Conservation (phyloP, 2,113 vertebrate genomes). For the Cygnus buccinator region DNA sequence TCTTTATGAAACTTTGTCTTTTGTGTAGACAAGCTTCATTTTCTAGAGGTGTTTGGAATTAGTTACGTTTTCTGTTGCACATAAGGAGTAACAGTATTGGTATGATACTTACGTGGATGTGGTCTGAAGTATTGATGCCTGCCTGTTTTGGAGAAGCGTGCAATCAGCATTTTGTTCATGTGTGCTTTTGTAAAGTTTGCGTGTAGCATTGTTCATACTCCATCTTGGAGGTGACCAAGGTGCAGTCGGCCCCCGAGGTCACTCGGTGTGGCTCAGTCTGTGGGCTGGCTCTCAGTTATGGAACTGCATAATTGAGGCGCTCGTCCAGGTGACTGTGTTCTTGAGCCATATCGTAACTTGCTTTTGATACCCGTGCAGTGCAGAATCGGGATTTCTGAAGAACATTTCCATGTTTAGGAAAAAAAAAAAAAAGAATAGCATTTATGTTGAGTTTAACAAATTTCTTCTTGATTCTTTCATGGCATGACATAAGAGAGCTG, state of each 20-base stretch:
- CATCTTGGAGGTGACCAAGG: background rate
- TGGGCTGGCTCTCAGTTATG: background rate
- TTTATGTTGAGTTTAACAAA: background rate
- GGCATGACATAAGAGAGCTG: background rate
- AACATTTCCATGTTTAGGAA: background rate
- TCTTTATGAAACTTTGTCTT: background rate
- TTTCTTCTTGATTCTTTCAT: background rate
- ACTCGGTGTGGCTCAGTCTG: background rate
- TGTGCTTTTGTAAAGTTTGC: background rate
- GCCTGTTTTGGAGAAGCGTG: background rate
- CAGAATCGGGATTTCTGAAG: background rate
- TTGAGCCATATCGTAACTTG: background rate
- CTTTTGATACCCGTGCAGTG: background rate
- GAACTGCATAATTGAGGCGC: background rate
- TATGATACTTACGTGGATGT: background rate
- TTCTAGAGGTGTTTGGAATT: background rate
- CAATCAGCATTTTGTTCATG: background rate
- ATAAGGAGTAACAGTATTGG: background rate
- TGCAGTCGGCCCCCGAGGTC: background rate
- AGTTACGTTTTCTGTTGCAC: background rate
- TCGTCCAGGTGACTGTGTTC: background rate
- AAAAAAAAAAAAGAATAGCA: background rate
- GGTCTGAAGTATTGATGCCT: background rate
- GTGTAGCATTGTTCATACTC: background rate
- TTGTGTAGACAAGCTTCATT: background rate